phyloP scores from a whole-genome alignment of 2,797 vertebrate genomes.

The Numenius phaeopus region DNA sequence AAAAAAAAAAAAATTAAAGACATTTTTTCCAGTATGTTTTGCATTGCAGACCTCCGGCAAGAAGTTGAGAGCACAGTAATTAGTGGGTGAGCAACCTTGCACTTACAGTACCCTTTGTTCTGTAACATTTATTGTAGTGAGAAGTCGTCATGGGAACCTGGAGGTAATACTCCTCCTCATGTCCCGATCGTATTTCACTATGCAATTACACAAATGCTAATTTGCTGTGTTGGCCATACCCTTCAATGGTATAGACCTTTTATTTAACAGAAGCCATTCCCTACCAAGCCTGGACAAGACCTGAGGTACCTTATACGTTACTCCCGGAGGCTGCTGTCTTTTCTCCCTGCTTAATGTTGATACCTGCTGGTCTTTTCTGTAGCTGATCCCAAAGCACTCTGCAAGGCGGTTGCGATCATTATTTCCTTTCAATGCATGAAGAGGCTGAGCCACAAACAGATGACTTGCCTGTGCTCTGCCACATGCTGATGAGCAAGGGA shows the following conservation, averaged over 20 bases:
- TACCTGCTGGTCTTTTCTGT: neutral
- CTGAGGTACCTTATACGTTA: neutral
- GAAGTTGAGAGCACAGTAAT: neutral
- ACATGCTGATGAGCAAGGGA: neutral
- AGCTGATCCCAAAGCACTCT: neutral
- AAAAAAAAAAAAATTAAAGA: neutral
- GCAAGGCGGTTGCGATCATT: neutral
- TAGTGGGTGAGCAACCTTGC: neutral
- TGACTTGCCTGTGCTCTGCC: neutral
- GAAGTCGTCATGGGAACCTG: neutral
- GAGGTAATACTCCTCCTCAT: neutral
- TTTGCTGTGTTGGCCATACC: rapidly evolving
- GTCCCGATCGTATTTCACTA: neutral
- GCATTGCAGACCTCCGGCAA: neutral
- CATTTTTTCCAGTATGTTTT: neutral
- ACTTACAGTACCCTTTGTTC: neutral
- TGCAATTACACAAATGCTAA: neutral
- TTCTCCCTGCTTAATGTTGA: neutral
- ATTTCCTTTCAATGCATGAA: rapidly evolving
- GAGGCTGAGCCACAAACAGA: neutral
- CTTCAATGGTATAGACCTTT: neutral
- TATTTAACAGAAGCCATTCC: neutral
- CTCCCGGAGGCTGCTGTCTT: neutral
- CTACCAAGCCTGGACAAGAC: neutral
- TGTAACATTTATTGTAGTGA: neutral